Base-by-base conservation (phyloP, 2,113 vertebrate genomes). In the Neodon shergylaensis region DNA sequence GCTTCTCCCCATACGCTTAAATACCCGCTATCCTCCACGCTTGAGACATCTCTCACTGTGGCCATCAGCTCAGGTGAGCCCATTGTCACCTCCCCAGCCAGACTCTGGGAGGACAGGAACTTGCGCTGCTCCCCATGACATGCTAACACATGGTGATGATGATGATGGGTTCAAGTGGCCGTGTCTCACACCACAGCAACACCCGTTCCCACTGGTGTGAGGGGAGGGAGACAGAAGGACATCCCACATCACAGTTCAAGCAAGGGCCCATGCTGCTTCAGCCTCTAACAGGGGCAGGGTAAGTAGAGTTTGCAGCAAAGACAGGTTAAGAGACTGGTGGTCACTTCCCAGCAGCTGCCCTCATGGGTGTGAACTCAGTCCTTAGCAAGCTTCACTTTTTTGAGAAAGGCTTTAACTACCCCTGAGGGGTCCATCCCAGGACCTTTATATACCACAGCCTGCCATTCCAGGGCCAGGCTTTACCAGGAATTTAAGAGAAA, bases 31-130 rank as follows among this genome's bases (percentile, higher is more conserved):
- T 12, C 58, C 8, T 3, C 13, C 49, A 26, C 0, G 68, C 33
- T 33, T 0, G 0, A 4, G 16, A 9, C n/a, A 1, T 70, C 68
- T 14, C 33, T 36, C 33, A 8, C 39, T 0, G 2, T 49, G 3
- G 68, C n/a, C 17, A 5, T 42, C 3, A 0, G 36, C 3, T 1
- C 10, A 3, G 54, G 28, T 66, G 54, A 14, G 4, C 33, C 33
- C 14, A 5, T 42, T 3, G 3, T 44, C 76, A 54, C 16, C 24
- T 21, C 24, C 31, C 22, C 68, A 39, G 63, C 19, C 0, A 16
- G 73, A 17, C 52, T 63, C 1, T 0, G 9, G 11, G 31, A 52
- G 16, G 33, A 26, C 5, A 31, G 31, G 39, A 3, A 13, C 87
- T 24, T 47, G 6, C 5, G 16, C 4, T 52, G n/a, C 87, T 68